A percentile compares a stretch with the other conserved stretches of the same genome.
Evolutionary conservation across 2,797 vertebrate genomes (phyloP).

Genomic region (Lateolabrax maculatus): DNA sequence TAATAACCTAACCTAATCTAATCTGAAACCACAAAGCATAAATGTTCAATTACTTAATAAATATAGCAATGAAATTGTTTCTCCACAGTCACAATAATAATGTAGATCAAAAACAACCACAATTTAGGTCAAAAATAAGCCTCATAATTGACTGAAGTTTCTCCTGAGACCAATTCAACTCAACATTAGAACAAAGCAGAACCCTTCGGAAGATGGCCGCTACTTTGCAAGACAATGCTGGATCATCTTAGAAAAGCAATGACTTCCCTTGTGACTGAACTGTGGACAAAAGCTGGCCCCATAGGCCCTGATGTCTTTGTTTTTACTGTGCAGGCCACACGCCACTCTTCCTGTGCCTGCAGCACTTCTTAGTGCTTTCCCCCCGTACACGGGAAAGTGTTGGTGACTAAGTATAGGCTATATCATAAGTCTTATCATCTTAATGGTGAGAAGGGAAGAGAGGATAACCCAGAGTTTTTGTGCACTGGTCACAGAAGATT

Average conservation of each 20-base stretch:
- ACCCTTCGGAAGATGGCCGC: slow-evolving; percentile 59
- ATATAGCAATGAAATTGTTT: not conserved
- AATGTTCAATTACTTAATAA: slow-evolving; percentile 14
- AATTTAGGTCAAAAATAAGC: slow-evolving; percentile 2
- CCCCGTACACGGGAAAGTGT: slow-evolving; percentile 35
- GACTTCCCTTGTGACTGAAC: slow-evolving; percentile 73
- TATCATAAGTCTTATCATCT: slow-evolving; percentile 13
- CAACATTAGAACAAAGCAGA: slow-evolving; percentile 57
- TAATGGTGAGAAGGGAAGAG: slow-evolving; percentile 14
- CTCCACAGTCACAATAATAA: not conserved
- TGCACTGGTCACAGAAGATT: slow-evolving; percentile 1
- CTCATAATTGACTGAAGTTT: slow-evolving; percentile 27
- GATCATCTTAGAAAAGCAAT: slow-evolving; percentile 72
- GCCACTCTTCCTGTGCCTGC: slow-evolving; percentile 64
- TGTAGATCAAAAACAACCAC: not conserved
- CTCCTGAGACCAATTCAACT: slow-evolving; percentile 40
- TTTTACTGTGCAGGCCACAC: slow-evolving; percentile 66
- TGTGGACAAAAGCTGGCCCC: slow-evolving; percentile 69
- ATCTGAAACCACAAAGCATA: slow-evolving; percentile 26
- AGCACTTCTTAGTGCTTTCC: slow-evolving; percentile 36
- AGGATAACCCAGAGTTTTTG: not conserved
- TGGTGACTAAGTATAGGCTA: slow-evolving; percentile 34
- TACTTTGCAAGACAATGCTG: slow-evolving; percentile 76
- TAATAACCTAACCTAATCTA: slow-evolving; percentile 29
- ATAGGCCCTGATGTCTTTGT: slow-evolving; percentile 76